Percentiles rank a stretch among this genome's conserved stretches.
Conservation (phyloP, 2,888 invertebrate species). For the Leptogaster cylindrica region DNA sequence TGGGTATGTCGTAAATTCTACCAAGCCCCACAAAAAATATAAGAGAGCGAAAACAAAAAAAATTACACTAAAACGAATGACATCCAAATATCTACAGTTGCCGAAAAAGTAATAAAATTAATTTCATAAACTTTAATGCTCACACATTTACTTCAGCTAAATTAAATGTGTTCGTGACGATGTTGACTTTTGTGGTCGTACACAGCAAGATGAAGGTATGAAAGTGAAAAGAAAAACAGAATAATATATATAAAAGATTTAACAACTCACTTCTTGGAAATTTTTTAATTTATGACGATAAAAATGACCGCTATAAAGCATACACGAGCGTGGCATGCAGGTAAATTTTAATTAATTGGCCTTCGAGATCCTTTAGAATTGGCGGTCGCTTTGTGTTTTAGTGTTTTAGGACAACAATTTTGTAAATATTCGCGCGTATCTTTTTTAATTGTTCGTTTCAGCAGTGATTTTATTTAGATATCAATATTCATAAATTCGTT, state of each 20-base stretch:
- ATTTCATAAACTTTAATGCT: slow-evolving; percentile 33
- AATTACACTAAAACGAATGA: too few relatives aligned
- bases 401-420: slow-evolving; percentile 32
- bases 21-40: slow-evolving; percentile 11
- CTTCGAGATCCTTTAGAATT: slow-evolving; percentile 19
- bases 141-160: slow-evolving; percentile 28
- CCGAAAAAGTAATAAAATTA: slow-evolving; percentile 38
- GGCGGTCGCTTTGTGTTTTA: slow-evolving; percentile 28
- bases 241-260: slow-evolving; percentile 23
- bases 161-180: slow-evolving; percentile 26
- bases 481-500: slow-evolving; percentile 8
- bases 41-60: too few relatives aligned
- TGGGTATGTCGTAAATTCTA: slow-evolving; percentile 30
- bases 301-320: slow-evolving; percentile 37
- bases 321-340: slow-evolving; percentile 30
- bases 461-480: not conserved
- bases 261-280: slow-evolving; percentile 37
- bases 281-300: slow-evolving; percentile 33
- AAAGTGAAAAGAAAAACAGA: slow-evolving; percentile 30
- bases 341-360: slow-evolving; percentile 37
- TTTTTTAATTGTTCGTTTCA: not conserved
- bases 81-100: too few relatives aligned
- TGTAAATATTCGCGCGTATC: not conserved
- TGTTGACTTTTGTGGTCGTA: not conserved
- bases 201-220: slow-evolving; percentile 9